A percentile compares a stretch with the other conserved stretches of the same genome.
These are phyloP conservation scores for Dolichotis patagonum DNA, from an alignment of 2,113 vertebrate species.

Conservation along the genomic window DNA sequence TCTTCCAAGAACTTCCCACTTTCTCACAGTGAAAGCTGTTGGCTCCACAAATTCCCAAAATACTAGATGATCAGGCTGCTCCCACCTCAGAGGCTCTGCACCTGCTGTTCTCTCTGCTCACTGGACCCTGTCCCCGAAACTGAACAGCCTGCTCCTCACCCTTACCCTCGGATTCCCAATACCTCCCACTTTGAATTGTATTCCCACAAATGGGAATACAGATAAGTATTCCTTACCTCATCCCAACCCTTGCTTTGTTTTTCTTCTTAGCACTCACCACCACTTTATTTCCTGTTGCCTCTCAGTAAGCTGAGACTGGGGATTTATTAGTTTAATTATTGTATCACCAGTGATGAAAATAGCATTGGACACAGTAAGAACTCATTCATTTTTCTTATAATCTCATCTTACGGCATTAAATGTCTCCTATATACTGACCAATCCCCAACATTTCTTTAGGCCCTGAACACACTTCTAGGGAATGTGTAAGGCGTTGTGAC, in stretches of 20 bases:
- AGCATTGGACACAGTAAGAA: neutral
- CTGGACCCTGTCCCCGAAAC: too few species aligned
- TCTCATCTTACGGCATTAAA: neutral
- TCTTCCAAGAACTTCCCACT: neutral
- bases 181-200: neutral
- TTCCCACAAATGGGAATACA: rapidly evolving
- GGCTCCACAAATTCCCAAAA: neutral
- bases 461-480: neutral
- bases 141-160: neutral
- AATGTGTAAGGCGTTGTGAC: neutral
- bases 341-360: neutral
- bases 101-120: neutral
- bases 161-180: neutral
- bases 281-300: neutral
- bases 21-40: neutral
- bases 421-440: neutral
- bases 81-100: neutral
- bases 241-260: neutral
- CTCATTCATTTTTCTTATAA: neutral
- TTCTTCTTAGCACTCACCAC: neutral
- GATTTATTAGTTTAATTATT: neutral
- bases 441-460: neutral
- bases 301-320: neutral
- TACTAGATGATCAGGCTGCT: neutral
- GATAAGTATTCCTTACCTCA: too few species aligned